These are phyloP conservation scores for Brachionus paranguensis DNA, from an alignment of 1,140 invertebrate species.

Conservation along the genomic window DNA sequence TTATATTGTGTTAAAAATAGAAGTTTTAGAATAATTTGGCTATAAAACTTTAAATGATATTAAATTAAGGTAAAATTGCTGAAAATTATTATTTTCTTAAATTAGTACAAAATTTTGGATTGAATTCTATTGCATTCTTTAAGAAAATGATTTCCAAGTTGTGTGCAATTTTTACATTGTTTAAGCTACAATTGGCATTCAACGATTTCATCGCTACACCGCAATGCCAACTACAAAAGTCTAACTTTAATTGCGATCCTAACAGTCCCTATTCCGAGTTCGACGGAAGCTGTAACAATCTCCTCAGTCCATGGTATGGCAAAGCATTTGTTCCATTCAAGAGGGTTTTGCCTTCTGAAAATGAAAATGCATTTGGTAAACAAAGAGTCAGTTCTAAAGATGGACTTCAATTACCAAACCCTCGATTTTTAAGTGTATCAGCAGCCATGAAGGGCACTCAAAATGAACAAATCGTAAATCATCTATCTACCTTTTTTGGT, in stretches of 20 bases:
- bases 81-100: too few relatives aligned
- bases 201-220: background rate
- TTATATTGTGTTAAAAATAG: too few relatives aligned
- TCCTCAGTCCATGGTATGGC: constrained; percentile 68
- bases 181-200: background rate
- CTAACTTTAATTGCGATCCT: background rate
- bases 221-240: background rate
- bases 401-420: background rate
- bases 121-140: background rate
- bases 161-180: background rate
- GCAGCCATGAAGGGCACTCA: background rate
- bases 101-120: too few relatives aligned
- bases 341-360: constrained; percentile 70
- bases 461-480: background rate
- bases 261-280: constrained; percentile 61
- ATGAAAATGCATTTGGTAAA: constrained; percentile 54
- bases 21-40: too few relatives aligned
- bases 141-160: background rate
- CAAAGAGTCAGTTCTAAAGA: background rate
- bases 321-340: constrained; percentile 69
- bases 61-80: too few relatives aligned
- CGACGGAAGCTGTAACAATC: constrained; percentile 81
- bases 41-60: too few relatives aligned
- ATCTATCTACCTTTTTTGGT: background rate
- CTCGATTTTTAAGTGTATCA: background rate